These are phyloP conservation scores for Eulimnadia texana DNA, from an alignment of 1,140 invertebrate species.

Conservation along the genomic window DNA sequence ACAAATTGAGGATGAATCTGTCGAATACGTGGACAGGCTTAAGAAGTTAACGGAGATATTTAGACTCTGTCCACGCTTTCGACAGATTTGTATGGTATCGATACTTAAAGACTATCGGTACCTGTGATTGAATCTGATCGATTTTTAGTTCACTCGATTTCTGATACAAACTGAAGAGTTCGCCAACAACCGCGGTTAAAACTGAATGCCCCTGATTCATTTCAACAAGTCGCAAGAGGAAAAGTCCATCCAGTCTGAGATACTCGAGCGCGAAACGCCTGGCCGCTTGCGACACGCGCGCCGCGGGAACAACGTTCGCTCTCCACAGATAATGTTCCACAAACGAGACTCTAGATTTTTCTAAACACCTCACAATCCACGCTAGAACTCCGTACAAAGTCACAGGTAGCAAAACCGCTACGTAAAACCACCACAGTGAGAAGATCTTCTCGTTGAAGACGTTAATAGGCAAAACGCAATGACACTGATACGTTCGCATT, in stretches of 20 bases:
- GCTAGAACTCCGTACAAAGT: conserved; percentile 27
- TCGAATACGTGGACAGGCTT: too few species aligned
- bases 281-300: conserved; percentile 26
- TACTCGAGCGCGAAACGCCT: conserved; percentile 28
- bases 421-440: conserved; percentile 32
- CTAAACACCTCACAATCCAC: conserved; percentile 31
- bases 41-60: too few species aligned
- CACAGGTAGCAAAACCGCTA: conserved; percentile 28
- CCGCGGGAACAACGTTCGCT: conserved; percentile 21
- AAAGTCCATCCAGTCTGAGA: conserved; percentile 31
- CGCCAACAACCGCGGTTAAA: conserved; percentile 26
- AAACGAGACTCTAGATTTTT: conserved; percentile 27
- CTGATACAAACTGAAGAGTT: conserved; percentile 19
- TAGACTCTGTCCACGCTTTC: too few species aligned
- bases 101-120: too few species aligned
- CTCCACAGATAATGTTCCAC: conserved; percentile 29
- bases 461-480: conserved; percentile 39
- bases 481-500: conserved; percentile 30
- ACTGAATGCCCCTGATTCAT: conserved; percentile 31
- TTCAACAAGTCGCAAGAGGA: conserved; percentile 30
- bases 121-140: too few species aligned
- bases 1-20: too few species aligned
- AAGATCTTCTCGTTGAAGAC: conserved; percentile 42
- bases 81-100: too few species aligned
- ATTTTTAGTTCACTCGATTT: too few species aligned